Evolutionary conservation across 2,113 vertebrate genomes (phyloP), one percentile per base, ranked within the genome.

Genomic region (Sceloporus undulatus): DNA sequence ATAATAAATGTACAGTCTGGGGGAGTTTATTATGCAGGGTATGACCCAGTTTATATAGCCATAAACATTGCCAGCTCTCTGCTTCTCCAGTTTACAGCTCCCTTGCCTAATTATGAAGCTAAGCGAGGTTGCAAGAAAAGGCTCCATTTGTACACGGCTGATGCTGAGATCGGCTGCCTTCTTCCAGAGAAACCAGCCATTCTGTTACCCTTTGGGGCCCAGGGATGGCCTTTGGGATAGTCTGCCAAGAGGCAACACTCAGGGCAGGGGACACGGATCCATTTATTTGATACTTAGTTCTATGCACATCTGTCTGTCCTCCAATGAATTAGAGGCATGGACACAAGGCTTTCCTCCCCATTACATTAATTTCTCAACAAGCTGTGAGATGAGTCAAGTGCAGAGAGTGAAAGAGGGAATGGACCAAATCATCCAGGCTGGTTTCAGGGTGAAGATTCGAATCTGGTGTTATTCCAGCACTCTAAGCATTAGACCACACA

Each of bases 1-100:
- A 93, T 96, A 96, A 91, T 96, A 95, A 95, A 93, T 89, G 91
- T 94, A 91, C 89, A 94, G 93, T 96, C 93, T 96, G 91, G 77
- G 91, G 85, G 81, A 96, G 94, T 94, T 95, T 94, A 94, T 91
- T 93, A 91, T 95, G 91, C 92, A 92, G 93, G 91, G 93, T 92
- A 90, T 93, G 95, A 89, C 90, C 93, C 93, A 87, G 92, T 96
- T 96, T 96, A 95, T 94, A 94, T 70, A 93, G 92, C 91, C 92
- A 97, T 96, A 97, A 96, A 96, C 82, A 89, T 91, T 90, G 85
- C 85, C 94, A 94, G 89, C 88, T 52, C 76, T 93, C 92, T 95
- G 92, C 87, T 95, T 88, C 87, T 95, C 85, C 94, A 94, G 96
- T 95, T 96, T 96, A 95, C 91, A 90, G 88, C 70, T 90, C 84